Percentiles rank a stretch among this genome's conserved stretches.
Conservation (phyloP, 2,888 invertebrate genomes). For the Polymixis lichenea region DNA sequence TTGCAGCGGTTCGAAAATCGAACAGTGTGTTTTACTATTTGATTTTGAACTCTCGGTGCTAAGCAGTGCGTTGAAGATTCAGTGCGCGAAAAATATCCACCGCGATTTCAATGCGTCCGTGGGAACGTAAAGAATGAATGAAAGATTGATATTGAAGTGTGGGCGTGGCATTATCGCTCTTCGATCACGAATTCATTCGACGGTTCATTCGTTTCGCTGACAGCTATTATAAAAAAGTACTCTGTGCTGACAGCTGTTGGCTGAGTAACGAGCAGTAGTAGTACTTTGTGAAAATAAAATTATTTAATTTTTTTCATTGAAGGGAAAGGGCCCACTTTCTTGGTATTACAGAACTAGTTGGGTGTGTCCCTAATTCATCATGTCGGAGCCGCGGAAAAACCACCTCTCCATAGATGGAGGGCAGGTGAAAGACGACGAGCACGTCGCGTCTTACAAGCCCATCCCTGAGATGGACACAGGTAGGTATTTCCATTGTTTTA, state of each 20-base stretch:
- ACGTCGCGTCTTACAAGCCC: conserved; percentile 89
- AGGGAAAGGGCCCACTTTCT: conserved; percentile 75
- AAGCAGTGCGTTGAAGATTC: too few relatives aligned
- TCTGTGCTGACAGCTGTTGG: conserved; percentile 56
- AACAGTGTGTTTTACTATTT: too few relatives aligned
- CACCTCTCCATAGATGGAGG: conserved; percentile 86
- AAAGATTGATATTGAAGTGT: conserved; percentile 17
- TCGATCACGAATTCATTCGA: neutral
- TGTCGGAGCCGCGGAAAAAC: conserved; percentile 86
- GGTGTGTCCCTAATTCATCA: conserved; percentile 74
- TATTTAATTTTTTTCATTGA: conserved; percentile 70
- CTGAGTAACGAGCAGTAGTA: neutral
- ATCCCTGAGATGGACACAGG: conserved; percentile 91
- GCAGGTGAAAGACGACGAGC: conserved; percentile 88
- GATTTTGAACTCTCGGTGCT: too few relatives aligned
- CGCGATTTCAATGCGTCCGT: too few relatives aligned
- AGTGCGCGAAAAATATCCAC: too few relatives aligned
- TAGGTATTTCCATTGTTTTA: conserved; percentile 80
- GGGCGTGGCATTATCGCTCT: conserved; percentile 55
- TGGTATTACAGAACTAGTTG: conserved; percentile 74
- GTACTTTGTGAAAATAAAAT: conserved; percentile 62
- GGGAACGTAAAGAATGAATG: conserved; percentile 6
- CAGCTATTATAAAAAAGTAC: too few relatives aligned
- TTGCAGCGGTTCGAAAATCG: too few relatives aligned
- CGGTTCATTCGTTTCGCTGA: conserved; percentile 28